Evolutionary conservation across 2,797 vertebrate genomes (phyloP), one percentile per base, ranked within the genome.

Genomic region (Pipistrellus kuhlii): DNA sequence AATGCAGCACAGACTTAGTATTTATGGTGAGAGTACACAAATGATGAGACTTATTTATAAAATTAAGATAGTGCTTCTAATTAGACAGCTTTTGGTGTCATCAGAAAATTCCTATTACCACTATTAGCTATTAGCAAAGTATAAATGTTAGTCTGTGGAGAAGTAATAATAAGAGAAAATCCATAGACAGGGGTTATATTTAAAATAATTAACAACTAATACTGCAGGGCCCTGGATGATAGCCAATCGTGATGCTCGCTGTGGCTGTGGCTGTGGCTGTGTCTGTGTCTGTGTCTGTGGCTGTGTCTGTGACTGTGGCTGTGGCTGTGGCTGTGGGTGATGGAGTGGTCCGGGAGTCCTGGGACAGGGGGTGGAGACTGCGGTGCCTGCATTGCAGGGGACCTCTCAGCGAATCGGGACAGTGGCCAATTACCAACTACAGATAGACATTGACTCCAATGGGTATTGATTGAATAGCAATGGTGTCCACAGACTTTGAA

Each of bases 41-140:
- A 32, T 32, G 25, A 59, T 66, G 25, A 51, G 8, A 91, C 14
- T 88, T 14, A 11, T 57, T 86, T 76, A 69, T 59, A 68, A 95
- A 91, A 93, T 66, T 76, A 95, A 84, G 25, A 51, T 35, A 94
- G 12, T 12, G 53, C n/a, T 92, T 59, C 30, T 69, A 94, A 46
- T 62, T 51, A 87, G 77, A 57, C 23, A 75, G 5, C 73, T 76
- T 53, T 53, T 35, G 17, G 17, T 66, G 53, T n/a, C 66, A 38
- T 66, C 14, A 64, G 21, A 41, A 93, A 88, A 94, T 57, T 92
- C 15, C 46, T 88, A 85, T 73, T 5, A 59, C 2, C 7, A 46
- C 6, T 55, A 23, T 23, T 73, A 64, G 55, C 32, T 41, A 83
- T 48, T 51, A 51, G 44, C 20, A 51, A 73, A 66, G 44, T 73